Evolutionary conservation across 1,140 invertebrate genomes (phyloP), one percentile per base, ranked within the genome.

Genomic region (Trinorchestia longiramus): DNA sequence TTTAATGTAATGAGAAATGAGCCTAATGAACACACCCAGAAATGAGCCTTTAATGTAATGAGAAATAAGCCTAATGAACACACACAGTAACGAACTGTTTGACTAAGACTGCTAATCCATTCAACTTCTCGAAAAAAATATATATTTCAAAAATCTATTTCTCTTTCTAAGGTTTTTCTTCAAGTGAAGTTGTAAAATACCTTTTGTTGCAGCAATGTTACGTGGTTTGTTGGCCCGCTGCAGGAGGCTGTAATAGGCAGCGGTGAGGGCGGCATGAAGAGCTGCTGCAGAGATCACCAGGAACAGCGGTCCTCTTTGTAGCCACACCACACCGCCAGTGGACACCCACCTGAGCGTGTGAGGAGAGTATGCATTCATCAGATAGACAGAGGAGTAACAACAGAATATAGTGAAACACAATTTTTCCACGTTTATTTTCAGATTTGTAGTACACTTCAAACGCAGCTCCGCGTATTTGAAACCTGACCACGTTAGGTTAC

Each of bases 231-330:
- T 15, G 15, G 88, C 88, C 3, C 88, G 43, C 88, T 43, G 36
- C 11, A 43, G 15, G 41, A 90, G 88, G 36, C 43, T 0, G 88
- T 90, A 90, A 43, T 94, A 43, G 19, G 43, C 44, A 11, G 92
- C 92, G 3, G 92, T 94, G 44, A 94, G 92, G 92, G 43, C 44
- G 43, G 92, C 92, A n/a, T 94, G 92, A 6, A 94, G 92, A 94
- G 92, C 92, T 43, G 11, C 92, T 17, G 92, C 44, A 17, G 44
- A n/a, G 43, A 94, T 8, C 43, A 94, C 92, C 11, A 94, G n/a
- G 11, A 43, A 17, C 1, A 94, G 43, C 6, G 92, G 92, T 40
- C 92, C 92, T 36, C 44, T 43, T 36, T 94, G 92, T 44, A 94
- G 41, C 92, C 92, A 94, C 43, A 19, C 36, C 1, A 94, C 44